Base-by-base conservation (phyloP, 23 tunicate species). In the Trididemnum miniatum region DNA sequence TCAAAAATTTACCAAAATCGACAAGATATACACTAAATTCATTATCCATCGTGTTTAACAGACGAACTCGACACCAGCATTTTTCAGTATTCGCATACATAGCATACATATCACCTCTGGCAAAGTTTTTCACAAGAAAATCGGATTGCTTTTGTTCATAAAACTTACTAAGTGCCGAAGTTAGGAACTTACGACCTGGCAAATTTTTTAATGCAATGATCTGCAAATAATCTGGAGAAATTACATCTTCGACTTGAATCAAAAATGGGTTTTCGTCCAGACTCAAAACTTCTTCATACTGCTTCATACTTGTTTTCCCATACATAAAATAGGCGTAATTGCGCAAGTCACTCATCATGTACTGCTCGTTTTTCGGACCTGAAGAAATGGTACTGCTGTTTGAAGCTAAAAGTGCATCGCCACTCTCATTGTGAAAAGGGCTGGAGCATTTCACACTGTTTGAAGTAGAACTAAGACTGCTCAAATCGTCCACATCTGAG, bases 1-100 rank as follows among this genome's bases (percentile, higher is more conserved):
- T 66, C 49, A 23, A 49, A 50, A 76, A 87, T 2, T 57, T 31
- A 2, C 91, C 91, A 30, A 60, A 81, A 31, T 87, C 91, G n/a
- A 81, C n/a, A 31, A 80, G 36, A 32, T 87, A 87, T 4, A 81
- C 82, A 44, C 86, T 80, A 27, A 74, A 5, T 23, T 44, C 25
- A 62, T 72, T 34, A 62, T 65, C 67, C 4, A 80, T 29, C 4
- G 26, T 30, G 71, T 71, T 81, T 37, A 50, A 35, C 1, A 81
- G 67, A 31, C 54, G 62, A 0, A 81, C 91, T 23, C 91, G 76
- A 71, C 60, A 62, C 82, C 86, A 87, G 0, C 31, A 20, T 7
- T 1, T 71, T 50, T 27, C 49, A 7, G 2, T 71, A 25, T 18
- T 27, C 44, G 52, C 29, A 30, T 33, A 44, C 38, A 71, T 23